Conservation (phyloP, 2,113 vertebrate species). For the Sturnira hondurensis region DNA sequence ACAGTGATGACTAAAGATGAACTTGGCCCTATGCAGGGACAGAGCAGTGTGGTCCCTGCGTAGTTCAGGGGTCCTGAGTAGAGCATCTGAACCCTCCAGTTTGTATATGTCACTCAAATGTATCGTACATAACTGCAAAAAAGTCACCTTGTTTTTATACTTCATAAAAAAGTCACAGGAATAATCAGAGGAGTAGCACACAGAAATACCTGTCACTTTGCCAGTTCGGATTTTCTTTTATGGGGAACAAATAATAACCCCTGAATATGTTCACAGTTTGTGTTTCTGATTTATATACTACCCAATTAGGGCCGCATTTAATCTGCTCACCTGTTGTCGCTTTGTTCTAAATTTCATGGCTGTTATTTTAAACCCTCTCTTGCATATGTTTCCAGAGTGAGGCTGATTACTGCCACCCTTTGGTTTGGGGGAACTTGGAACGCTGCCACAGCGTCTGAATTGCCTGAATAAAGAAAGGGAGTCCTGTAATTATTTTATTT, state of each 20-base stretch:
- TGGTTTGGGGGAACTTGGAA: conserved; percentile 37
- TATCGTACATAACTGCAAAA: background rate
- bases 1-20: background rate
- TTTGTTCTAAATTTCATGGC: conserved; percentile 57
- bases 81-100: background rate
- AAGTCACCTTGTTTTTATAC: background rate
- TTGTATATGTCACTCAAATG: background rate
- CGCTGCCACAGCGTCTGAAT: conserved; percentile 3
- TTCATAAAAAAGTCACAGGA: conserved; percentile 24
- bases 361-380: conserved; percentile 48
- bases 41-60: background rate
- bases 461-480: conserved; percentile 46
- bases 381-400: conserved; percentile 8
- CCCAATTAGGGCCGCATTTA: conserved; percentile 53
- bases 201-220: background rate
- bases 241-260: background rate
- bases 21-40: background rate
- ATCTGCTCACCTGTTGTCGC: conserved; percentile 61
- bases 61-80: background rate
- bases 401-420: background rate
- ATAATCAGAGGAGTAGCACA: background rate
- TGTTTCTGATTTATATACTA: conserved; percentile 32
- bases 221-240: conserved; percentile 18
- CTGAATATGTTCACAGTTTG: background rate
- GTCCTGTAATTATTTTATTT: conserved; percentile 69